Evolutionary conservation across 2,888 invertebrate genomes (phyloP), one percentile per base, ranked within the genome.

Genomic region (Tipula vernalis): DNA sequence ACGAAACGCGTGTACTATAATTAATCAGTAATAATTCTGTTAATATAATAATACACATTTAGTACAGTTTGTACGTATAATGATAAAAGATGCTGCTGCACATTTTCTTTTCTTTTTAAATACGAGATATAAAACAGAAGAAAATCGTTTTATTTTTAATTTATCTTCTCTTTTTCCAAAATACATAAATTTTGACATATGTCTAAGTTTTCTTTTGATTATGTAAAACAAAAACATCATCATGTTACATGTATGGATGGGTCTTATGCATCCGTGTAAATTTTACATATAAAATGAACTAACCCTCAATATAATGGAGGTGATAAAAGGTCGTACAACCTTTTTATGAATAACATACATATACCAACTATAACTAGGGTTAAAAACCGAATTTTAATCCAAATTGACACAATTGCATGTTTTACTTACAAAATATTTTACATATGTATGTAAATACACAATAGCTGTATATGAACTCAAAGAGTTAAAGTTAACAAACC

Each of bases 11-110:
- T 71, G 71, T 71, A 71, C 71, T 71, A 28, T 71, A 71, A 71
- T 71, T 71, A 71, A 71, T 71, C 71, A 71, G 71, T 71, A 71
- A 71, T 71, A 71, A 71, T 71, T 71, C 71, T 71, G 71, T 71
- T 71, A 71, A 71, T 51, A 51, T 51, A 51, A 15, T 71, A 71
- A 28, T 28, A 71, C 10, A 71, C 3, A 47, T 13, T 47, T 47
- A 47, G 13, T 47, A 51, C n/a, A 51, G 51, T 51, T 28, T 51
- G 51, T n/a, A 71, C 12, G 10, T 12, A 71, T 5, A 57, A n/a
- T 15, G 5, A 28, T 28, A 28, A 28, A 28, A 28, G 28, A 57
- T 15, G 18, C n/a, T 57, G 51, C 51, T 57, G 51, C n/a, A 6
- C 71, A 71, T 71, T 71, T 51, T 71, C 71, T 18, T 71, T 71